Evolutionary conservation across 2,113 vertebrate genomes (phyloP).

Genomic region (Herpetotheres cachinnans): DNA sequence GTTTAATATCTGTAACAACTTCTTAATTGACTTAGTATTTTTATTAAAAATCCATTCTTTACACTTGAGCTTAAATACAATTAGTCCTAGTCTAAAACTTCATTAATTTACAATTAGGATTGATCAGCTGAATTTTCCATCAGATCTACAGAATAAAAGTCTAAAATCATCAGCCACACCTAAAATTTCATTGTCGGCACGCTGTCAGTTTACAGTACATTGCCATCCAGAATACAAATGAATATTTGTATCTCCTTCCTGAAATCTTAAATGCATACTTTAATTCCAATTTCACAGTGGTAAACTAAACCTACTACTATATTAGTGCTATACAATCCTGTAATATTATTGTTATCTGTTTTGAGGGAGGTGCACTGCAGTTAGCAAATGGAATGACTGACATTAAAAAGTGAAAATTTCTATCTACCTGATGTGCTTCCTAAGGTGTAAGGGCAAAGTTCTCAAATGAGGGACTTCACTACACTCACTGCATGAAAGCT

Average conservation of each 20-base stretch:
- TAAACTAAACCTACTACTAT: not conserved
- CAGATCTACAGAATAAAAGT: not conserved
- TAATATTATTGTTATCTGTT: not conserved
- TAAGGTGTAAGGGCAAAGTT: not conserved
- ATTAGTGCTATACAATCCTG: not conserved
- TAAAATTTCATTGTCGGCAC: not conserved
- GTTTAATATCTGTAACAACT: not conserved
- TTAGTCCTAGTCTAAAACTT: not conserved
- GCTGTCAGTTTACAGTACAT: not conserved
- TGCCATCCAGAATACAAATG: not conserved
- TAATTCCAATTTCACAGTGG: not conserved
- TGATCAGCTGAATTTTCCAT: not conserved
- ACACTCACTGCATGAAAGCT: not conserved
- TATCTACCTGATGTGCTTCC: not conserved
- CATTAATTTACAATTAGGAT: not conserved
- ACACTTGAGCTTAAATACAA: not conserved
- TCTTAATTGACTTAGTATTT: not conserved
- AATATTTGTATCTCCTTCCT: not conserved
- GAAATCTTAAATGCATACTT: not conserved
- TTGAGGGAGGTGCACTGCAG: not conserved
- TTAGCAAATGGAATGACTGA: not conserved
- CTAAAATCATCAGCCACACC: not conserved
- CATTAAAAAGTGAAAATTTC: not conserved
- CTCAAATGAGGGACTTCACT: not conserved
- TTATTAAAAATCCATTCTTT: not conserved